Percentiles rank a stretch among this genome's conserved stretches.
phyloP scores from a whole-genome alignment of 2,797 vertebrate genomes.

The Anas capensis region DNA sequence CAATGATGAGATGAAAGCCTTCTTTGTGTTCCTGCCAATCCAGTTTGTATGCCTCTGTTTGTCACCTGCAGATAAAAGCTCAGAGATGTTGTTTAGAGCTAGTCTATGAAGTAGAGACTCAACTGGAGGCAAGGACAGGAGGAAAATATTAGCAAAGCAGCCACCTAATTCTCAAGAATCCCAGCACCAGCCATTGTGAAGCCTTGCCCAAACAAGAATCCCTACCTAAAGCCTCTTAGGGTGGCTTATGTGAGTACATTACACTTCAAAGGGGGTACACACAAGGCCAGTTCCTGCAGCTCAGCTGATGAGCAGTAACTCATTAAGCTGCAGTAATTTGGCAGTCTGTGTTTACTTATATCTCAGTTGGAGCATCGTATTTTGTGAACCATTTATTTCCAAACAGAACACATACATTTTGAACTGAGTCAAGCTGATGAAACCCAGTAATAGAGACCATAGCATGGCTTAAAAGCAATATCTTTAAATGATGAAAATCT shows the following conservation, averaged over 20 bases:
- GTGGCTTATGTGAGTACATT: not conserved
- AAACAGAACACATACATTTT: not conserved
- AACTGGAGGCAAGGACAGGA: conserved; percentile 24
- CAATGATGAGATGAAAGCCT: conserved; percentile 68
- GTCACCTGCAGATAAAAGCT: conserved; percentile 73
- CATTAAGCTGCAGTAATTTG: conserved; percentile 33
- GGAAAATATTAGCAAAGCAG: conserved; percentile 51
- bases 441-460: not conserved
- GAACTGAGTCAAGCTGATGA: not conserved
- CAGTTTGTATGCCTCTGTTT: conserved; percentile 64
- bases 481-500: not conserved
- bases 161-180: conserved; percentile 30
- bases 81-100: conserved; percentile 48
- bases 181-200: conserved; percentile 30
- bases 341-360: not conserved
- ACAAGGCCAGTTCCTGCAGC: not conserved
- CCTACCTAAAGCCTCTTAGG: conserved; percentile 6
- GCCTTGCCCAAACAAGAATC: conserved; percentile 30
- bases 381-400: not conserved
- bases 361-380: not conserved
- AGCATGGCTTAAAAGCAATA: accelerated
- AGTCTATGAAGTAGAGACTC: conserved; percentile 17
- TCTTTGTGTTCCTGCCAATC: conserved; percentile 74
- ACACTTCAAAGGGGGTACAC: conserved; percentile 10
- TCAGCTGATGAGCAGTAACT: not conserved